Evolutionary conservation across 2,797 vertebrate species (phyloP).

Genomic region (Microchirus variegatus): DNA sequence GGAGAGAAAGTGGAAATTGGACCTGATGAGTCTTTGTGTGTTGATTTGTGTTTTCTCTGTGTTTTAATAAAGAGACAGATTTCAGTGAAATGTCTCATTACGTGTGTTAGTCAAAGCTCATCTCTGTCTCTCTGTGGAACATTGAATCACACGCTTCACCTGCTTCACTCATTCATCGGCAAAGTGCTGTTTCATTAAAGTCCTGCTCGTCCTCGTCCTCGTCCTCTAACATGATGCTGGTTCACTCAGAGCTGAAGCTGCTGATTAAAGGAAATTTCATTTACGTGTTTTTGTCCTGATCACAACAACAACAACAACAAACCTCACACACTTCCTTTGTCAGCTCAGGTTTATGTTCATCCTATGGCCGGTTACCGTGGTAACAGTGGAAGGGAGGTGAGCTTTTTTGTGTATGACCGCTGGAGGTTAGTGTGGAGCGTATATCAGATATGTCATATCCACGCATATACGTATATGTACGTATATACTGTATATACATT

Average conservation of each 20-base stretch:
- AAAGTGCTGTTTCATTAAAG: conserved; percentile 18
- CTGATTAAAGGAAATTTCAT: conserved; percentile 38
- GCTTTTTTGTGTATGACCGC: neutral
- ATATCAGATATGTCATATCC: no score
- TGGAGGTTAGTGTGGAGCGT: neutral
- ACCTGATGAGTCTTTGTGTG: no score
- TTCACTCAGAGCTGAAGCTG: no score
- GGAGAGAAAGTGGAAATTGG: no score
- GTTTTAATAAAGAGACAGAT: neutral
- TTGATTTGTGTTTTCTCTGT: no score
- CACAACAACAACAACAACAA: neutral
- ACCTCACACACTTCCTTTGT: neutral
- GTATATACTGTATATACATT: no score
- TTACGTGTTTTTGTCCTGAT: conserved; percentile 20
- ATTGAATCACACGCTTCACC: conserved; percentile 35
- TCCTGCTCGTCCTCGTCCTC: conserved; percentile 12
- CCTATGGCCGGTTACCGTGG: conserved; percentile 2
- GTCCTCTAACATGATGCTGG: conserved; percentile 1
- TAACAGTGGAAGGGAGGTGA: neutral
- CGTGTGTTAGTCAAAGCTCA: neutral
- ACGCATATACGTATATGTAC: no score
- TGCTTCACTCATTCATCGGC: conserved; percentile 26
- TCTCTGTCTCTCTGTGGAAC: conserved; percentile 29
- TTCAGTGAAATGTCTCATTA: neutral
- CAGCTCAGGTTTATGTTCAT: neutral